These are phyloP conservation scores for Myiopsitta monachus DNA, from an alignment of 2,113 vertebrate genomes.

Conservation along the genomic window DNA sequence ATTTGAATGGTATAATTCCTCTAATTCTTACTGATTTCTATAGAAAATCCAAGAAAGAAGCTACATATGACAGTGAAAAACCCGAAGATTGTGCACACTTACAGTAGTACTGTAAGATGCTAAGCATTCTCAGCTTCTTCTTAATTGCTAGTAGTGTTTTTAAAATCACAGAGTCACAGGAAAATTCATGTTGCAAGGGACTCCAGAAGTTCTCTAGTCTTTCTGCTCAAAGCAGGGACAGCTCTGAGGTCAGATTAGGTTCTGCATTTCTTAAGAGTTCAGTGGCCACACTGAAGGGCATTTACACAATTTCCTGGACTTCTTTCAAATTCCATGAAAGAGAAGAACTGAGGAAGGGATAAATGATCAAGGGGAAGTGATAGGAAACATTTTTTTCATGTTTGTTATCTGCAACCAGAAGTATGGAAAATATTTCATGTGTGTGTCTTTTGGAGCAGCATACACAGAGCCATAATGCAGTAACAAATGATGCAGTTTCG, in stretches of 20 bases:
- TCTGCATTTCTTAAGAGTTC: neutral
- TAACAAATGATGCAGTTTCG: neutral
- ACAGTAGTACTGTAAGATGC: neutral
- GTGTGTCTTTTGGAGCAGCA: neutral
- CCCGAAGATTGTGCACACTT: neutral
- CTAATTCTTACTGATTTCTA: neutral
- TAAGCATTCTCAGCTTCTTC: neutral
- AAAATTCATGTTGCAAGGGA: neutral
- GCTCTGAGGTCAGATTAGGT: neutral
- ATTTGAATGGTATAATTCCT: neutral
- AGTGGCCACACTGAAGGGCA: neutral
- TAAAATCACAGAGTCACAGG: neutral
- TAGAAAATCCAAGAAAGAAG: neutral
- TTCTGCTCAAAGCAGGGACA: neutral
- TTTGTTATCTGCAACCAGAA: neutral
- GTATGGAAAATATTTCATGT: neutral
- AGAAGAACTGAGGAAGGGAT: neutral
- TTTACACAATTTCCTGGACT: neutral
- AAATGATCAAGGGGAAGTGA: neutral
- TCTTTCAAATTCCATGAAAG: neutral
- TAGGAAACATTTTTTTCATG: neutral
- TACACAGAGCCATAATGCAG: neutral
- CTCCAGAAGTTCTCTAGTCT: neutral
- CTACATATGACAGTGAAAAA: neutral
- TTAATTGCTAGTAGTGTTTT: neutral